Evolutionary conservation across 1,140 invertebrate genomes (phyloP).

Genomic region (Zaprionus davidi): DNA sequence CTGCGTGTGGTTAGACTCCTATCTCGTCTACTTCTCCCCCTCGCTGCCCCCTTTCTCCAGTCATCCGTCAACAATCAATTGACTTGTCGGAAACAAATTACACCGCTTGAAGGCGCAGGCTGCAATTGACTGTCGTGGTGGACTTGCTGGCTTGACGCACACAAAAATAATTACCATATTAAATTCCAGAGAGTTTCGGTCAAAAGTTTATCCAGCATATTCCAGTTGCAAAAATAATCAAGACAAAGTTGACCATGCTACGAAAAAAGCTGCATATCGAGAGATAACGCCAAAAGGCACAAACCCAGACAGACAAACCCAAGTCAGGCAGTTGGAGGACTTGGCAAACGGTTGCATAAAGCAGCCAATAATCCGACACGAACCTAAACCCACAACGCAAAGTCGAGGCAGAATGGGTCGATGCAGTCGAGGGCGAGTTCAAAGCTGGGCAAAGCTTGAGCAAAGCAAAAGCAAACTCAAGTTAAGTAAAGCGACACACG

Average conservation of each 20-base stretch:
- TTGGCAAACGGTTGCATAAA: slow-evolving; percentile 60
- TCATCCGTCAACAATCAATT: background rate
- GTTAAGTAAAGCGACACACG: slow-evolving; percentile 49
- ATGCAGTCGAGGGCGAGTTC: slow-evolving; percentile 23
- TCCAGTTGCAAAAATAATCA: slow-evolving; percentile 52
- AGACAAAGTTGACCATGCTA: slow-evolving; percentile 64
- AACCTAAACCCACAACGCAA: slow-evolving; percentile 21
- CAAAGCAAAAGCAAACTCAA: slow-evolving; percentile 19
- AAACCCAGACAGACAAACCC: background rate
- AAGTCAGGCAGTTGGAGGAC: background rate
- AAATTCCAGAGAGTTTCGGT: slow-evolving; percentile 35
- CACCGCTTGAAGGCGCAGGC: background rate
- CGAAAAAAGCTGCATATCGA: slow-evolving; percentile 59
- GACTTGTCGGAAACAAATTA: slow-evolving; percentile 1
- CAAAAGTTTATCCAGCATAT: slow-evolving; percentile 54
- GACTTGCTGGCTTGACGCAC: background rate
- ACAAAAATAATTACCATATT: slow-evolving; percentile 75
- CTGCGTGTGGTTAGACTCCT: background rate
- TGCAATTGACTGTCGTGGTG: background rate
- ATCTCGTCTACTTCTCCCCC: too few relatives aligned
- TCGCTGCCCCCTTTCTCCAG: background rate
- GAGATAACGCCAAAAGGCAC: slow-evolving; percentile 60
- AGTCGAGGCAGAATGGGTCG: slow-evolving; percentile 52
- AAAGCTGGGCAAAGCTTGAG: slow-evolving; percentile 15
- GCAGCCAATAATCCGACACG: slow-evolving; percentile 70